Base-by-base conservation (phyloP, 2,113 vertebrate species). In the Amblyopsis rosae region DNA sequence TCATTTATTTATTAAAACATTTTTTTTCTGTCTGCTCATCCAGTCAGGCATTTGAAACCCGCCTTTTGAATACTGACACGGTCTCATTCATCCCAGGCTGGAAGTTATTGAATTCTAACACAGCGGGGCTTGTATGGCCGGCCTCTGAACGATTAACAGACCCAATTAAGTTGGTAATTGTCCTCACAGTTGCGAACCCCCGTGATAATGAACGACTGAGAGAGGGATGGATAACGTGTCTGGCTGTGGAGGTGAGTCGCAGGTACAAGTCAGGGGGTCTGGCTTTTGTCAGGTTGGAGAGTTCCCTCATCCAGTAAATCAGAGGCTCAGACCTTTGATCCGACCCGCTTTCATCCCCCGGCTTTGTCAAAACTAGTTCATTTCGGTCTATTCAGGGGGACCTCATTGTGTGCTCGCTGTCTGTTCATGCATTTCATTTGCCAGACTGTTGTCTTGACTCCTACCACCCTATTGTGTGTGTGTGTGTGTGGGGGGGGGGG, bases 341-440 rank as follows among this genome's bases (percentile, higher is more conserved):
- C 83, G 73, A 71, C 81, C 57, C 67, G 80, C 84, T 78, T 79
- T 87, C 78, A 81, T 79, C 70, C 66, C 32, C 9, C 35, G 67
- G 76, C 84, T 90, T 87, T 88, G 83, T 92, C 77, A 56, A 45
- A 72, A 54, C 86, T 59, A 68, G 80, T 85, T 90, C 78, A 87
- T 89, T 90, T 87, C 72, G 68, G 70, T 73, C 86, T 77, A 83
- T 91, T 91, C 84, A 86, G 87, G 72, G 81, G 80, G 78, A 64
- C 80, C 51, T 46, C 73, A 83, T 87, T 87, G 81, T 86, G 72
- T 13, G 16, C 65, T 6, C 75, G 72, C 69, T 70, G 71, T 79
- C 69, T 81, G 83, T 77, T 82, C 79, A 72, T 86, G 86, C 84
- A 76, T 90, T 86, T 88, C 73, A 90, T 90, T 89, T 84, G 81